A percentile compares a stretch with the other conserved stretches of the same genome.
Evolutionary conservation across 2,888 invertebrate genomes (phyloP).

Genomic region (Tuta absoluta): DNA sequence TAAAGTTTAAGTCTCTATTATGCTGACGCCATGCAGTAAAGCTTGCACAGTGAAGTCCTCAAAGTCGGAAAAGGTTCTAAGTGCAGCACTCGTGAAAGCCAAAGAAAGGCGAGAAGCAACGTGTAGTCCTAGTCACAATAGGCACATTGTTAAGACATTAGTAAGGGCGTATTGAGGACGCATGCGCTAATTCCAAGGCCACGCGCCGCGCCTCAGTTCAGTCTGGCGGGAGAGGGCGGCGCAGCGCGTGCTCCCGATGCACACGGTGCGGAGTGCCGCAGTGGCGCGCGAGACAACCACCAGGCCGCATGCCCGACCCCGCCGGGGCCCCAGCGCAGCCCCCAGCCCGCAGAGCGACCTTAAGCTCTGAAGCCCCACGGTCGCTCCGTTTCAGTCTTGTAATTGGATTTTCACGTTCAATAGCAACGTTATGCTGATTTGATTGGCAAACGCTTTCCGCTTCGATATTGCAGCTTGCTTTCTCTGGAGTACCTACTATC

Average conservation of each 20-base stretch:
- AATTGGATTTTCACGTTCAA: slow-evolving; percentile 79
- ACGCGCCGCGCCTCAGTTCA: slow-evolving; percentile 76
- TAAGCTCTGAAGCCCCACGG: slow-evolving; percentile 73
- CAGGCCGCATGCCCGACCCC: slow-evolving; percentile 68
- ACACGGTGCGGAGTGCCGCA: slow-evolving; percentile 69
- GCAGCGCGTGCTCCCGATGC: slow-evolving; percentile 59
- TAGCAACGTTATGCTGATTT: slow-evolving; percentile 73
- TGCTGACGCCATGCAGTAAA: not conserved
- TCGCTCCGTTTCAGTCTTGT: slow-evolving; percentile 78
- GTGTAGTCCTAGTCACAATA: slow-evolving; percentile 56
- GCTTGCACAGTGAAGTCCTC: slow-evolving; percentile 11
- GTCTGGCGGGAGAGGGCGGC: slow-evolving; percentile 71
- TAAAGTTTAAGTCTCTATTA: not conserved
- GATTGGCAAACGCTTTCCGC: slow-evolving; percentile 76
- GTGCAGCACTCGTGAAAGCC: slow-evolving; percentile 31
- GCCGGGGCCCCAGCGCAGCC: slow-evolving; percentile 50
- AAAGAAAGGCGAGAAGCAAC: slow-evolving; percentile 39
- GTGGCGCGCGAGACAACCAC: slow-evolving; percentile 61
- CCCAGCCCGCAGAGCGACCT: slow-evolving; percentile 68
- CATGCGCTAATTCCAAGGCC: slow-evolving; percentile 74
- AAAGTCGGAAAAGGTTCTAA: slow-evolving; percentile 29
- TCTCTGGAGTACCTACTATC: slow-evolving; percentile 54
- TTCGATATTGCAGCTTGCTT: slow-evolving; percentile 75
- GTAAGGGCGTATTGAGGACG: slow-evolving; percentile 62
- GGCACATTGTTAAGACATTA: slow-evolving; percentile 59